phyloP scores from a whole-genome alignment of 64 coral and sea anemone genomes.

The Astreopora myriophthalma region DNA sequence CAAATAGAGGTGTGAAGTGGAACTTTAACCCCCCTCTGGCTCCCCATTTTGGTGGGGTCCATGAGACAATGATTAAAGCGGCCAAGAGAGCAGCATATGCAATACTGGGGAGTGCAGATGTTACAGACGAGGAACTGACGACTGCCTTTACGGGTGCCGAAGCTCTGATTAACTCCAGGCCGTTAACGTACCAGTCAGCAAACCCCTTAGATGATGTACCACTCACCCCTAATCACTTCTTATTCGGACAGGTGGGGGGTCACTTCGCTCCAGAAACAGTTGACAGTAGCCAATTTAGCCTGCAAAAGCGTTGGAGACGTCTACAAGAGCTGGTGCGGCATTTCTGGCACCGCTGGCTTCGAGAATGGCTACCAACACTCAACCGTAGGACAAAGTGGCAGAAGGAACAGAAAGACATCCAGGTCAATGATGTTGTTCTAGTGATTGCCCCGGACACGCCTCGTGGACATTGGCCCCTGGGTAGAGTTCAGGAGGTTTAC shows the following conservation, averaged over 20 bases:
- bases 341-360: conserved; percentile 58
- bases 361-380: conserved; percentile 57
- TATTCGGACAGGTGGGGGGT: background rate
- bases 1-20: conserved; percentile 56
- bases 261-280: background rate
- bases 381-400: conserved; percentile 44
- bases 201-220: conserved; percentile 32
- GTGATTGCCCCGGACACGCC: conserved; percentile 6
- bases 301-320: background rate
- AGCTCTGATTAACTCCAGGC: background rate
- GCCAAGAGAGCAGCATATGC: conserved; percentile 37
- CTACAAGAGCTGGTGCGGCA: background rate
- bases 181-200: background rate
- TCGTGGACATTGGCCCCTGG: conserved; percentile 51
- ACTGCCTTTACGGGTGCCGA: conserved; percentile 16
- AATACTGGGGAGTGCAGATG: background rate
- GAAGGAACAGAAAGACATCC: background rate
- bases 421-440: conserved; percentile 42
- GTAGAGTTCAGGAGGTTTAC: conserved; percentile 6
- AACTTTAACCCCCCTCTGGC: conserved; percentile 41
- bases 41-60: conserved; percentile 49
- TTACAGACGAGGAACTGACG: background rate
- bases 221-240: conserved; percentile 29
- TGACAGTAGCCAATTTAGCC: background rate
- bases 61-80: conserved; percentile 65